A percentile compares a stretch with the other conserved stretches of the same genome.
Evolutionary conservation across 1,140 invertebrate genomes (phyloP).

Genomic region (Drosophila neocordata): DNA sequence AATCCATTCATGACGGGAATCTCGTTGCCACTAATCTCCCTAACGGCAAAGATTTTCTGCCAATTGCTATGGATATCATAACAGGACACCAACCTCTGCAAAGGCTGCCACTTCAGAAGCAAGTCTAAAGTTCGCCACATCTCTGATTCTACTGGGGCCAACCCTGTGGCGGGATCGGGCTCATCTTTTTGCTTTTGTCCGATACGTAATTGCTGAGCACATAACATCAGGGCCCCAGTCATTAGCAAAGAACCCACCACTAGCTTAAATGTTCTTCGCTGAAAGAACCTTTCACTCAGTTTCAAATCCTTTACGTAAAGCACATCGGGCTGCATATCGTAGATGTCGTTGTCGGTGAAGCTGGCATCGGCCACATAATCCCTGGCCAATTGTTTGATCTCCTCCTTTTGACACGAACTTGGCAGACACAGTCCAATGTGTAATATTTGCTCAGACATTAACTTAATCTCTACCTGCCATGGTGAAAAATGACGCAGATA

Average conservation of each 20-base stretch:
- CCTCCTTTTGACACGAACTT: slow-evolving; percentile 59
- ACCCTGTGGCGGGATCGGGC: not conserved
- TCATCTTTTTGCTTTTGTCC: slow-evolving; percentile 41
- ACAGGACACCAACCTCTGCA: slow-evolving; percentile 68
- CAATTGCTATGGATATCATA: slow-evolving; percentile 72
- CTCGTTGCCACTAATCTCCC: slow-evolving; percentile 41
- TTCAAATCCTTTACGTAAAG: slow-evolving; percentile 77
- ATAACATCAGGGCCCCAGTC: slow-evolving; percentile 61
- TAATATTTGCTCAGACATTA: slow-evolving; percentile 77
- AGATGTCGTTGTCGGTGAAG: slow-evolving; percentile 67
- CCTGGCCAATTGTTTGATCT: slow-evolving; percentile 67
- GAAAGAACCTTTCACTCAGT: slow-evolving; percentile 58
- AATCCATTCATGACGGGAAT: slow-evolving; percentile 80
- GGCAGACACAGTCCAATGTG: slow-evolving; percentile 80
- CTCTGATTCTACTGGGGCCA: slow-evolving; percentile 68
- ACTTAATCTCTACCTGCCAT: slow-evolving; percentile 81
- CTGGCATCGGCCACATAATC: slow-evolving; percentile 54
- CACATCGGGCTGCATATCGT: slow-evolving; percentile 71
- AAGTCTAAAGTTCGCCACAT: slow-evolving; percentile 53
- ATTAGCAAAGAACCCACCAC: slow-evolving; percentile 53
- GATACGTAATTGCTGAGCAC: slow-evolving; percentile 60
- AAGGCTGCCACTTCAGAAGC: slow-evolving; percentile 45
- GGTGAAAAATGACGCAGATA: slow-evolving; percentile 76
- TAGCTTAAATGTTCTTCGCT: slow-evolving; percentile 64
- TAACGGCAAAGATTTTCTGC: slow-evolving; percentile 43